Conservation (phyloP, 1,140 invertebrate genomes). For the Orchestia grillus region DNA sequence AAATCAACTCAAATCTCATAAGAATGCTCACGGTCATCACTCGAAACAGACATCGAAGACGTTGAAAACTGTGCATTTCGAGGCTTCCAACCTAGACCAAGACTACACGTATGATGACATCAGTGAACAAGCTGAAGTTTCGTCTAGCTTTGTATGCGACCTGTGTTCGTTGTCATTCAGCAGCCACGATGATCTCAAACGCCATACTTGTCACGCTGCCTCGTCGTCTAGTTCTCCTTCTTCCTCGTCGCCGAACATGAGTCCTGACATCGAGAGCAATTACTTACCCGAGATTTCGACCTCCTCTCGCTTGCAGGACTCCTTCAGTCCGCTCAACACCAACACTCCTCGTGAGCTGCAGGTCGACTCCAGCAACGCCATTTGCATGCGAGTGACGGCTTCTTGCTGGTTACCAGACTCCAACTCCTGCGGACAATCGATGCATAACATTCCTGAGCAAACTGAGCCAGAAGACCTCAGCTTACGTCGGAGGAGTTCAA, state of each 20-base stretch:
- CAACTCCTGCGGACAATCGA: constrained; percentile 65
- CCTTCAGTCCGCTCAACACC: neutral
- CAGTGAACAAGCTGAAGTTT: neutral
- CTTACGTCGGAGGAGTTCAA: constrained; percentile 30
- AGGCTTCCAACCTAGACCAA: neutral
- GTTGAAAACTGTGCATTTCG: neutral
- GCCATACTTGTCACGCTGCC: neutral
- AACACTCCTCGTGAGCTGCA: constrained; percentile 68
- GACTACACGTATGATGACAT: neutral
- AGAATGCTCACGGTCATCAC: constrained; percentile 79
- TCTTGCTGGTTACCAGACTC: constrained; percentile 36
- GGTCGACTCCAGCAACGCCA: constrained; percentile 69
- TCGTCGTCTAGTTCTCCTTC: constrained; percentile 2
- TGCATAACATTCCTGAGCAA: constrained; percentile 78
- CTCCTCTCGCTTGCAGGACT: constrained; percentile 68
- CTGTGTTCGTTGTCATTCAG: neutral
- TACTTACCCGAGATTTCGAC: constrained; percentile 68
- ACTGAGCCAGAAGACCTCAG: constrained; percentile 88
- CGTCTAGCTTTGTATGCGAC: constrained; percentile 7
- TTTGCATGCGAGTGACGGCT: constrained; percentile 44
- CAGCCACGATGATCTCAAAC: neutral
- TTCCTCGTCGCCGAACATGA: neutral
- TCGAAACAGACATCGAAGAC: neutral
- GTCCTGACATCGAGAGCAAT: neutral
- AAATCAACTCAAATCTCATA: constrained; percentile 93